These are phyloP conservation scores for Lasioglossum malachurum DNA, from an alignment of 2,888 invertebrate genomes.

Conservation along the genomic window DNA sequence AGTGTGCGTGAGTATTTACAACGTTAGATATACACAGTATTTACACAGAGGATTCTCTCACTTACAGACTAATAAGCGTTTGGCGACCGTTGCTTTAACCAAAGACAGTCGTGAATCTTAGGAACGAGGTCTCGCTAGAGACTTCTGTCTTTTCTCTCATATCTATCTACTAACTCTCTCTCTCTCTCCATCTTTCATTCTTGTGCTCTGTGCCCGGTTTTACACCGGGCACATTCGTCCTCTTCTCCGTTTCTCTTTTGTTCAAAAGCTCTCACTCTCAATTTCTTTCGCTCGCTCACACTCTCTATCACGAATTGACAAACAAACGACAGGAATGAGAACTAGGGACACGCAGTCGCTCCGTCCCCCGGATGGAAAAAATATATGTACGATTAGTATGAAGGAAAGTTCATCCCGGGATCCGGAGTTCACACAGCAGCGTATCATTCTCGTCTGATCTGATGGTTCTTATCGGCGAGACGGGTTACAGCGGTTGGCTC, in stretches of 20 bases:
- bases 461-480: conserved; percentile 11
- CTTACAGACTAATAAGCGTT: conserved; percentile 84
- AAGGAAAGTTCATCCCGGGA: conserved; percentile 47
- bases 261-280: not conserved
- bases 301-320: conserved; percentile 50
- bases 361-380: conserved; percentile 17
- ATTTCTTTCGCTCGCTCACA: not conserved
- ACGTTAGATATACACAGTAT: conserved; percentile 82
- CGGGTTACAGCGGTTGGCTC: conserved; percentile 11
- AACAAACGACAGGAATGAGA: conserved; percentile 66
- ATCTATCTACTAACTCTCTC: conserved; percentile 10
- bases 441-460: conserved; percentile 49
- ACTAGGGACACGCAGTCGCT: conserved; percentile 33
- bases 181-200: conserved; percentile 25
- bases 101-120: conserved; percentile 79
- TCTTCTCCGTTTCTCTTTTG: not conserved
- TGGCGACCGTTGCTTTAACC: conserved; percentile 77
- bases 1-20: conserved; percentile 77
- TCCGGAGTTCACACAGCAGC: conserved; percentile 33
- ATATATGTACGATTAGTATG: conserved; percentile 58
- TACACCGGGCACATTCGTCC: not conserved
- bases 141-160: conserved; percentile 31
- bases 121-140: conserved; percentile 79
- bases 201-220: not conserved
- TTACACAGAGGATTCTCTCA: conserved; percentile 78